phyloP scores from a whole-genome alignment of 2,113 vertebrate species.

The Elanus axillaris region DNA sequence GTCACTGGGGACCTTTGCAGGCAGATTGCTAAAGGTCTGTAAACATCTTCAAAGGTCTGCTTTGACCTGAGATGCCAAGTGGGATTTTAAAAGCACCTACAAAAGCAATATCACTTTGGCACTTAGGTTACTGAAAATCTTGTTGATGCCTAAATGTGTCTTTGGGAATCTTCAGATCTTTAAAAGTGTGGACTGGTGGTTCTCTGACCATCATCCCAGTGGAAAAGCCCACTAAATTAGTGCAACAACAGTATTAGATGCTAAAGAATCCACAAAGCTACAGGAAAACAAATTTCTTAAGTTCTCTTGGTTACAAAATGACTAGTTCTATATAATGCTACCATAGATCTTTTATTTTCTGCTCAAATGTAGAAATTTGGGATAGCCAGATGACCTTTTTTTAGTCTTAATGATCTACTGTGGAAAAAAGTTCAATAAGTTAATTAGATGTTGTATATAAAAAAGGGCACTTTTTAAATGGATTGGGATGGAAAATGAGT shows the following conservation, averaged over 20 bases:
- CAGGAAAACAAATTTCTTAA: not conserved
- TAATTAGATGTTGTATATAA: not conserved
- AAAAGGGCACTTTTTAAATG: not conserved
- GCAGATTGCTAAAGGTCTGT: not conserved
- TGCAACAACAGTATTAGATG: not conserved
- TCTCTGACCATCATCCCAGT: not conserved
- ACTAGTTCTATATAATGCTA: not conserved
- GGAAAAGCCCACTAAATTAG: not conserved
- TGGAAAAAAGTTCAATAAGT: not conserved
- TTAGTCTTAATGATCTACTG: not conserved
- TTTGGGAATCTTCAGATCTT: not conserved
- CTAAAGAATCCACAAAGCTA: not conserved
- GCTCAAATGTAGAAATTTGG: not conserved
- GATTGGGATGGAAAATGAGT: not conserved
- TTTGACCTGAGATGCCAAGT: not conserved
- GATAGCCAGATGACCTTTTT: not conserved
- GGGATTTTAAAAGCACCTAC: not conserved
- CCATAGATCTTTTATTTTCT: not conserved
- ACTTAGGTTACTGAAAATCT: not conserved
- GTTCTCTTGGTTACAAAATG: not conserved
- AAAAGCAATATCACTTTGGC: not conserved
- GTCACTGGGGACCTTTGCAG: not conserved
- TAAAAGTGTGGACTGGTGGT: not conserved
- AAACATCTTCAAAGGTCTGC: not conserved
- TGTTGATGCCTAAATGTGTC: not conserved